phyloP scores from a whole-genome alignment of 53 echinoderm and acorn worm species.

The Echinarachnius parma region DNA sequence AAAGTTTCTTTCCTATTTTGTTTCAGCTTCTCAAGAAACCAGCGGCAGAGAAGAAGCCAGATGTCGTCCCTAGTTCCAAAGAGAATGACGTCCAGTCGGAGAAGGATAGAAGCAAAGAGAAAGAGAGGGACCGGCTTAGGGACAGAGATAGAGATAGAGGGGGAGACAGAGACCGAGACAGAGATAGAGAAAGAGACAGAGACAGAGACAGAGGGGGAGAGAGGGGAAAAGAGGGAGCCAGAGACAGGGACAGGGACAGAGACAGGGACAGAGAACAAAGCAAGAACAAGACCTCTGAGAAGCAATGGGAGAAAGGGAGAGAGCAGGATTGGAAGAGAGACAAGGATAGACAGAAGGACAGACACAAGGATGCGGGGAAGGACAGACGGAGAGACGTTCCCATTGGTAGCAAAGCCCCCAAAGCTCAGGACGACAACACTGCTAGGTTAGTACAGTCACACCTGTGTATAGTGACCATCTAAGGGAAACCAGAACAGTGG shows the following conservation, averaged over 20 bases:
- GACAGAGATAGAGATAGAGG: slow-evolving; percentile 18
- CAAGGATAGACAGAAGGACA: slow-evolving; percentile 15
- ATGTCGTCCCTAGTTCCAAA: neutral
- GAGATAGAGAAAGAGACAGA: slow-evolving; percentile 34
- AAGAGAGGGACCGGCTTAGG: slow-evolving; percentile 5
- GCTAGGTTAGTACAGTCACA: slow-evolving; percentile 21
- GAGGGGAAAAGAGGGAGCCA: slow-evolving; percentile 5
- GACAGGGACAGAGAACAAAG: slow-evolving; percentile 18
- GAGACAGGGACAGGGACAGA: slow-evolving; percentile 12
- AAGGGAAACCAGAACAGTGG: too few relatives aligned
- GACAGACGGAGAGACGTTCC: slow-evolving; percentile 27
- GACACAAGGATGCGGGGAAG: slow-evolving; percentile 3
- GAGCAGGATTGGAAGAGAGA: neutral
- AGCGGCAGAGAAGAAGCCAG: too few relatives aligned
- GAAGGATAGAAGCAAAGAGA: slow-evolving; percentile 29
- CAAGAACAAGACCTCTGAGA: slow-evolving; percentile 16
- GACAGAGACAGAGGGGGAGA: slow-evolving; percentile 22
- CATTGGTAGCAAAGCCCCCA: neutral
- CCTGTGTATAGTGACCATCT: too few relatives aligned
- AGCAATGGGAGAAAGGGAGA: neutral
- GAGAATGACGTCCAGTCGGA: slow-evolving; percentile 18
- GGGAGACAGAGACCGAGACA: slow-evolving; percentile 1
- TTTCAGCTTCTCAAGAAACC: slow-evolving; percentile 66
- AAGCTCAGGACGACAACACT: slow-evolving; percentile 5
- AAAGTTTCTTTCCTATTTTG: neutral